Conservation (phyloP, 2,888 invertebrate species). For the Baccha elongata region DNA sequence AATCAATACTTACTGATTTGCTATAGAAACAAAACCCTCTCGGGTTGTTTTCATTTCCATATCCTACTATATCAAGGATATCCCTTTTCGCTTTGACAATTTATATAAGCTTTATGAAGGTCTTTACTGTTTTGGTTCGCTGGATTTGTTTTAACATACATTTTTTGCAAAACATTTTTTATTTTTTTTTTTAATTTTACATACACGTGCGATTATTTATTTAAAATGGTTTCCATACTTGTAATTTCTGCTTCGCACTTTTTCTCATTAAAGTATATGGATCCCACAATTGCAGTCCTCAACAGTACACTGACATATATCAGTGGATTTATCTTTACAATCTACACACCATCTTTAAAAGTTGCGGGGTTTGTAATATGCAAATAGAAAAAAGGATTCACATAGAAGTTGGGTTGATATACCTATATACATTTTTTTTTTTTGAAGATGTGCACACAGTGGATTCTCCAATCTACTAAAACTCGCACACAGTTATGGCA, state of each 20-base stretch:
- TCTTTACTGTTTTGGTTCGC: not conserved
- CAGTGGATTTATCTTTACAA: slow-evolving; percentile 2
- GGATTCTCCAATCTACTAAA: not conserved
- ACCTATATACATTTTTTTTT: not conserved
- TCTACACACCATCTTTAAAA: slow-evolving; percentile 15
- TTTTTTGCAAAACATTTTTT: not conserved
- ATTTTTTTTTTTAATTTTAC: not conserved
- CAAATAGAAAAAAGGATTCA: slow-evolving; percentile 21
- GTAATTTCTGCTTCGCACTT: slow-evolving; percentile 47
- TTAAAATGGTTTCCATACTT: slow-evolving; percentile 58
- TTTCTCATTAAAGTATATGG: slow-evolving; percentile 46
- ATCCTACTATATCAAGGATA: not conserved
- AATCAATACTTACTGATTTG: slow-evolving; percentile 5
- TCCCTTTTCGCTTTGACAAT: slow-evolving; percentile 3
- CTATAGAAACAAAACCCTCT: not conserved
- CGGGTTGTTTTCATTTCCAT: not conserved
- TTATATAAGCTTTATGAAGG: not conserved
- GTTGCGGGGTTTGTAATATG: slow-evolving; percentile 36
- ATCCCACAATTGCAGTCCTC: slow-evolving; percentile 31
- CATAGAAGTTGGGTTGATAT: not conserved
- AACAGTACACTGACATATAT: slow-evolving; percentile 6
- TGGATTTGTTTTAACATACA: not conserved
- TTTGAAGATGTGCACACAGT: not conserved
- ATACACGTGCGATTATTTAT: slow-evolving; percentile 56
- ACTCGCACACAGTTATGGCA: not conserved